Evolutionary conservation across 2,797 vertebrate species (phyloP).

Genomic region (Botia kubotai): DNA sequence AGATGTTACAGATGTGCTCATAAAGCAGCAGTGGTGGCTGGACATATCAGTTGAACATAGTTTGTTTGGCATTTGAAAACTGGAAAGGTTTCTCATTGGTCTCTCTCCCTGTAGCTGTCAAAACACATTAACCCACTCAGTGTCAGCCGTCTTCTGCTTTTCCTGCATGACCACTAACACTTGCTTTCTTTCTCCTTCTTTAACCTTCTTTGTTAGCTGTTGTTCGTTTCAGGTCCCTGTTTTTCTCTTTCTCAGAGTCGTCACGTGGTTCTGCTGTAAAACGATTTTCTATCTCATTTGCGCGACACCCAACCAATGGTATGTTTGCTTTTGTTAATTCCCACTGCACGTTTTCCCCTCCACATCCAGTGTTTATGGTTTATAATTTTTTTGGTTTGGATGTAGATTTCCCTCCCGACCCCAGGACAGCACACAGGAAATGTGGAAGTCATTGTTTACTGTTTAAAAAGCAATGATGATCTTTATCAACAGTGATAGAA

Average conservation of each 20-base stretch:
- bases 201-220: conserved; percentile 83
- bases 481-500: conserved; percentile 11
- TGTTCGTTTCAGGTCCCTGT: conserved; percentile 92
- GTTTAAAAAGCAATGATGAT: conserved; percentile 40
- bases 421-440: conserved; percentile 62
- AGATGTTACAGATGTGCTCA: neutral
- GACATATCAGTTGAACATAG: neutral
- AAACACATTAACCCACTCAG: conserved; percentile 61
- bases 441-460: conserved; percentile 64
- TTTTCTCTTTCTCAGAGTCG: conserved; percentile 96
- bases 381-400: conserved; percentile 63
- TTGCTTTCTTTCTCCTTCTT: conserved; percentile 71
- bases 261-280: conserved; percentile 93
- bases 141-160: conserved; percentile 67
- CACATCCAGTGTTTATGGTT: conserved; percentile 68
- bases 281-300: conserved; percentile 98
- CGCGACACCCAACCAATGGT: conserved; percentile 97
- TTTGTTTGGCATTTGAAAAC: conserved; percentile 16
- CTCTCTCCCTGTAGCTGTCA: conserved; percentile 66
- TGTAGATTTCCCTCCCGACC: conserved; percentile 67
- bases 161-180: conserved; percentile 83
- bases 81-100: conserved; percentile 14
- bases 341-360: conserved; percentile 73
- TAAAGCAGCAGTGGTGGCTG: neutral
- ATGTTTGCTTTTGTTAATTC: conserved; percentile 90